A percentile compares a stretch with the other conserved stretches of the same genome.
phyloP scores from a whole-genome alignment of 2,797 vertebrate species.

The Botia almorhae region DNA sequence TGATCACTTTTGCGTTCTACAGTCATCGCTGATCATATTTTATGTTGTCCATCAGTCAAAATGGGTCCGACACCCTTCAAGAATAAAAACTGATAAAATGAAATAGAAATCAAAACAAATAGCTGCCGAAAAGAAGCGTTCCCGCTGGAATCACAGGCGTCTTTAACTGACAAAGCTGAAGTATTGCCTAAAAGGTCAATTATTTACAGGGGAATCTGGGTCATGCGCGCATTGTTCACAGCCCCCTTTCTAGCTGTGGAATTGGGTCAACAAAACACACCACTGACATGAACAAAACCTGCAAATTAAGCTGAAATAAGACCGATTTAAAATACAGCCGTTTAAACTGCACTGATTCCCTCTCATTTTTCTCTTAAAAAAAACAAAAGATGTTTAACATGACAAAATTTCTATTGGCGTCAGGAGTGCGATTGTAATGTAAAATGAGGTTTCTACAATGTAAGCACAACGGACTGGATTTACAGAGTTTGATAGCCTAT shows the following conservation, averaged over 20 bases:
- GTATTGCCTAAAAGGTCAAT: constrained; percentile 74
- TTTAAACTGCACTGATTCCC: constrained; percentile 36
- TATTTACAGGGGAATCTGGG: constrained; percentile 71
- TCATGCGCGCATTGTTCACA: constrained; percentile 57
- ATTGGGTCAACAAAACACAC: constrained; percentile 51
- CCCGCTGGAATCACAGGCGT: constrained; percentile 70
- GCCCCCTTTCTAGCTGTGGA: constrained; percentile 59
- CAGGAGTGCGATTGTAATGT: constrained; percentile 71
- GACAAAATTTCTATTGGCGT: constrained; percentile 72
- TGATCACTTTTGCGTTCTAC: constrained; percentile 53
- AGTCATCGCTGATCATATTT: constrained; percentile 3
- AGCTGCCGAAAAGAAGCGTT: constrained; percentile 77
- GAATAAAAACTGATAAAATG: background rate
- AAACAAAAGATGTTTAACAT: constrained; percentile 58
- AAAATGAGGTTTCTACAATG: constrained; percentile 62
- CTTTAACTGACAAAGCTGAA: constrained; percentile 66
- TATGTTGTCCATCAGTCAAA: constrained; percentile 9
- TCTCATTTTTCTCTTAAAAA: constrained; percentile 30
- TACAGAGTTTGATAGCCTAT: constrained; percentile 69
- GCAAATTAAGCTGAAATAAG: constrained; percentile 39
- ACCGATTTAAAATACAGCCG: constrained; percentile 53
- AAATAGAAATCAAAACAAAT: constrained; percentile 64
- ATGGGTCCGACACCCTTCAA: constrained; percentile 22
- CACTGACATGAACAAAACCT: constrained; percentile 50
- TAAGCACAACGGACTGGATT: constrained; percentile 68